phyloP scores from a whole-genome alignment of 2,113 vertebrate genomes.

The Pica pica region DNA sequence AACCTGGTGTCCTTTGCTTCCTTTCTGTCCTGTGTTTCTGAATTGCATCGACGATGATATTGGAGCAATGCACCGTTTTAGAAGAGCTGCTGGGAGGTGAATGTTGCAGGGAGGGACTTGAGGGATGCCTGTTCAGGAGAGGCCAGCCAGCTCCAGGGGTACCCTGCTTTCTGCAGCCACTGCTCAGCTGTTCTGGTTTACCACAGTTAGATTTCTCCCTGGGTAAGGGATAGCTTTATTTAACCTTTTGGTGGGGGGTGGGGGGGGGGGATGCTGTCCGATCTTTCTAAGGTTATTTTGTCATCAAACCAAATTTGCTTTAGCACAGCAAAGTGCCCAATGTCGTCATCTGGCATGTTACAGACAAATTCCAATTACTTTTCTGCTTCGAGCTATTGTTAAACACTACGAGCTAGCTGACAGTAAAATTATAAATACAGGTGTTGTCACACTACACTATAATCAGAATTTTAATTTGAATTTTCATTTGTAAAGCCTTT shows the following conservation, averaged over 20 bases:
- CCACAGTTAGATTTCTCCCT: not conserved
- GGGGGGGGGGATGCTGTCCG: not conserved
- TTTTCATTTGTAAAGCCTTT: conserved; percentile 85
- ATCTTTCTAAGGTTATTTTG: conserved; percentile 75
- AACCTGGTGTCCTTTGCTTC: not conserved
- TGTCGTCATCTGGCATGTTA: conserved; percentile 82
- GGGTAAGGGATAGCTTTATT: not conserved
- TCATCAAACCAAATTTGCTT: conserved; percentile 76
- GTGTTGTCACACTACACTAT: conserved; percentile 88
- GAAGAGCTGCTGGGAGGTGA: not conserved
- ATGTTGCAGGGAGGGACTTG: not conserved
- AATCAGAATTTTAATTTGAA: conserved; percentile 90
- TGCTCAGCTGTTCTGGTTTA: not conserved
- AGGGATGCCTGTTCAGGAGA: not conserved
- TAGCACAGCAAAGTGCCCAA: conserved; percentile 68
- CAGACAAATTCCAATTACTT: conserved; percentile 88
- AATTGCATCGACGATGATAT: not conserved
- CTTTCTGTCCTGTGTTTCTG: not conserved
- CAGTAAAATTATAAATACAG: conserved; percentile 91
- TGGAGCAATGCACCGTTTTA: not conserved
- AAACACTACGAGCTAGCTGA: conserved; percentile 84
- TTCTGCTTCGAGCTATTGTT: conserved; percentile 83
- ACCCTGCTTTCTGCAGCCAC: not conserved
- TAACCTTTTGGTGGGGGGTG: not conserved
- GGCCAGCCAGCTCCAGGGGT: not conserved